A percentile compares a stretch with the other conserved stretches of the same genome.
Conservation (phyloP, 2,888 invertebrate genomes). For the Liodrosophila aerea region DNA sequence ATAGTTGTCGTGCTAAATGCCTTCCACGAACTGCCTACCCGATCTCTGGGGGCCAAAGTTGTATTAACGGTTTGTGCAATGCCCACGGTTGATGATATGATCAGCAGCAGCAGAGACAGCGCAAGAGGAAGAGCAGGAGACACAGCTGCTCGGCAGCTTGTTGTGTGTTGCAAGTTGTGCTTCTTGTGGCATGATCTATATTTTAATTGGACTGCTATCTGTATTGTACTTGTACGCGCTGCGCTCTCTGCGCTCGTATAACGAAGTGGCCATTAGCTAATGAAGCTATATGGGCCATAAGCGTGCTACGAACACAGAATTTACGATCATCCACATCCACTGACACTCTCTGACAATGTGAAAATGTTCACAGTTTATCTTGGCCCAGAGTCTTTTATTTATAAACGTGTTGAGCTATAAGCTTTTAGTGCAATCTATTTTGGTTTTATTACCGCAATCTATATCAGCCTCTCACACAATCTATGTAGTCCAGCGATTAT, state of each 20-base stretch:
- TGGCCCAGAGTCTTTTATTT: too few relatives aligned
- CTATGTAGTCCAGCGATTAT: too few relatives aligned
- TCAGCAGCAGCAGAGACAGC: slow-evolving; percentile 23
- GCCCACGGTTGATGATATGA: slow-evolving; percentile 40
- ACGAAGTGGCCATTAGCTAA: slow-evolving; percentile 70
- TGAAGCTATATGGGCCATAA: slow-evolving; percentile 62
- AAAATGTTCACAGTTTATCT: slow-evolving; percentile 42
- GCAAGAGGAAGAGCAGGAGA: too few relatives aligned
- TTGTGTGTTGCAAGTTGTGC: background rate
- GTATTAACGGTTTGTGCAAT: slow-evolving; percentile 60
- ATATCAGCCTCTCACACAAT: background rate
- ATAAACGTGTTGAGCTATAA: too few relatives aligned
- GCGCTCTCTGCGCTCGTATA: slow-evolving; percentile 28
- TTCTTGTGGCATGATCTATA: slow-evolving; percentile 68
- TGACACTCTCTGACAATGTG: slow-evolving; percentile 44
- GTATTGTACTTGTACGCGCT: slow-evolving; percentile 23
- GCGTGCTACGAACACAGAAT: slow-evolving; percentile 18
- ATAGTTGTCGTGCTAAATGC: slow-evolving; percentile 58
- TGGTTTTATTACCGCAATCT: too few relatives aligned
- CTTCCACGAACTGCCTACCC: slow-evolving; percentile 64
- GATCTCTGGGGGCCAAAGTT: slow-evolving; percentile 47
- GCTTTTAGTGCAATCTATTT: too few relatives aligned
- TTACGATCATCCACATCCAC: slow-evolving; percentile 44
- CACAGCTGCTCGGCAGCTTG: slow-evolving; percentile 6
- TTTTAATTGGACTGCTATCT: slow-evolving; percentile 61